phyloP scores from a whole-genome alignment of 2,113 vertebrate species.

The Rhinoptilus africanus region DNA sequence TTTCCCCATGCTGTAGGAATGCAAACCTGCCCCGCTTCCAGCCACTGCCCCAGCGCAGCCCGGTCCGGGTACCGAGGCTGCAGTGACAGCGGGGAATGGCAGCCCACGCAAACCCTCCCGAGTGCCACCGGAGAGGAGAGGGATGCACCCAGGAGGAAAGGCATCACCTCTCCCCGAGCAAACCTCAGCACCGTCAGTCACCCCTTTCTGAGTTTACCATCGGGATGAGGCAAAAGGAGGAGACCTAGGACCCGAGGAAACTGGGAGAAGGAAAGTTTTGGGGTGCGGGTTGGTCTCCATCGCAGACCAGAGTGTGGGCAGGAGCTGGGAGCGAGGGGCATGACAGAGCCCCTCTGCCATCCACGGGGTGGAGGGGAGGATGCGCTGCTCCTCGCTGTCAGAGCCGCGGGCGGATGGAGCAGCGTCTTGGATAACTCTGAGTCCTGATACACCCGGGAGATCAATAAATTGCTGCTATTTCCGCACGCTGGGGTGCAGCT shows the following conservation, averaged over 20 bases:
- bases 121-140: not conserved
- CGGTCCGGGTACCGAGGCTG: not conserved
- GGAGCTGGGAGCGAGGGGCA: not conserved
- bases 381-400: rapidly evolving
- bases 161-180: not conserved
- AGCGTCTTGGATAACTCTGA: not conserved
- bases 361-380: rapidly evolving
- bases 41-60: not conserved
- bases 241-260: not conserved
- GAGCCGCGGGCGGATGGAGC: not conserved
- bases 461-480: not conserved
- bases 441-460: not conserved
- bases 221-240: rapidly evolving
- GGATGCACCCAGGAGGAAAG: not conserved
- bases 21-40: not conserved
- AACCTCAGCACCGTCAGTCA: not conserved
- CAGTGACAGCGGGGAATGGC: rapidly evolving
- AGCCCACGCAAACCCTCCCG: not conserved
- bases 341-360: not conserved
- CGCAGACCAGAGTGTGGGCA: rapidly evolving
- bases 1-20: not conserved
- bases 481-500: not conserved
- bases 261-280: not conserved
- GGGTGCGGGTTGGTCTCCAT: rapidly evolving
- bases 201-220: not conserved